phyloP scores from a whole-genome alignment of 2,888 invertebrate species.

The Mermis nigrescens region DNA sequence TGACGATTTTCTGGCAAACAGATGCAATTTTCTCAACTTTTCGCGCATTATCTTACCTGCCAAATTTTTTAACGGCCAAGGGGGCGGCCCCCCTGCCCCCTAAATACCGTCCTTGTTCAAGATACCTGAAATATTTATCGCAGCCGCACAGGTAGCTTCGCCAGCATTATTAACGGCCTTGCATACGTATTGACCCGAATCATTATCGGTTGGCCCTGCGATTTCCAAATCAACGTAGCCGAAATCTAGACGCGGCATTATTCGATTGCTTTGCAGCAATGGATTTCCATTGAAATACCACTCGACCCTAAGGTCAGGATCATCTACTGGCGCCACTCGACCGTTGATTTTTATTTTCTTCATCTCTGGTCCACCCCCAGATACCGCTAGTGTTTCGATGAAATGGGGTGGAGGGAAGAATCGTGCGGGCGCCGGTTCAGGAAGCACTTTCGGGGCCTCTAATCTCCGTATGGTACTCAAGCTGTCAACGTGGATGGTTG shows the following conservation, averaged over 20 bases:
- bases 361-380: conserved; percentile 64
- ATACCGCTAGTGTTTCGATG: conserved; percentile 74
- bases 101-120: no score
- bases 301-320: conserved; percentile 48
- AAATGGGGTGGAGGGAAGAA: conserved; percentile 53
- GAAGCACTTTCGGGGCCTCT: conserved; percentile 42
- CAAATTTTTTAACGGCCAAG: no score
- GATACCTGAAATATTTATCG: conserved; percentile 64
- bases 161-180: conserved; percentile 74
- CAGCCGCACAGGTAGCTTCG: conserved; percentile 83
- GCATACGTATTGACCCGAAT: conserved; percentile 83
- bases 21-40: no score
- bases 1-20: no score
- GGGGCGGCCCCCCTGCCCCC: no score
- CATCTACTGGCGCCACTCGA: conserved; percentile 75
- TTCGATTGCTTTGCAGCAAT: conserved; percentile 31
- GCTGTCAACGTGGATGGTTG: conserved; percentile 73
- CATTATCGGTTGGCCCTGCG: conserved; percentile 46
- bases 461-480: conserved; percentile 69
- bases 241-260: conserved; percentile 57
- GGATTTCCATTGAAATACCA: conserved; percentile 28
- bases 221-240: conserved; percentile 51
- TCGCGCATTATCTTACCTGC: no score
- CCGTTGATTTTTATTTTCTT: conserved; percentile 84
- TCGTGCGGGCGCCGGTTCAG: conserved; percentile 54